Evolutionary conservation across 2,113 vertebrate species (phyloP).

Genomic region (Cinclus cinclus): DNA sequence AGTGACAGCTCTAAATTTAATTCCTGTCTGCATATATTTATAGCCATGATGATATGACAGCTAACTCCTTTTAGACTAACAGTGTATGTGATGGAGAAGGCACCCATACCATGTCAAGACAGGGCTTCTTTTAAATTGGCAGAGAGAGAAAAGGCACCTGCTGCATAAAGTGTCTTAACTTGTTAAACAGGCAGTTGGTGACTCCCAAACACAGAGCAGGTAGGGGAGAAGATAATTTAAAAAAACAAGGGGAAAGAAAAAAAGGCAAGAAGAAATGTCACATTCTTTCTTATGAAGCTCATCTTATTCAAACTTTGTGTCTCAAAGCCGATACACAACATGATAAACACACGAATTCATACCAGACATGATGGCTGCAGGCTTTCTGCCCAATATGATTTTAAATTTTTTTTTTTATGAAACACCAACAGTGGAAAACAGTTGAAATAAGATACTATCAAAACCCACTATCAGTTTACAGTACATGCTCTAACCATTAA

Average conservation of each 20-base stretch:
- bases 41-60: background rate
- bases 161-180: background rate
- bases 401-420: background rate
- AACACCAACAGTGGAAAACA: background rate
- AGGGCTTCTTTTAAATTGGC: background rate
- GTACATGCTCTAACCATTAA: background rate
- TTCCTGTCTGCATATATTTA: background rate
- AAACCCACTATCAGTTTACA: background rate
- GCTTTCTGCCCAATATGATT: background rate
- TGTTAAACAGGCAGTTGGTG: background rate
- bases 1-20: background rate
- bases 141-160: background rate
- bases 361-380: background rate
- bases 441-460: background rate
- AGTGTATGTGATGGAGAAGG: background rate
- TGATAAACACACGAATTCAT: background rate
- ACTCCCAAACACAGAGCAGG: background rate
- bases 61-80: background rate
- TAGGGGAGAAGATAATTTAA: accelerated
- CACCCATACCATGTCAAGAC: background rate
- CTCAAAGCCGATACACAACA: background rate
- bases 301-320: background rate
- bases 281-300: background rate
- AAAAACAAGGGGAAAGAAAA: background rate
- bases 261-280: background rate